phyloP scores from a whole-genome alignment of 2,888 invertebrate genomes.

The Lymantria monacha region DNA sequence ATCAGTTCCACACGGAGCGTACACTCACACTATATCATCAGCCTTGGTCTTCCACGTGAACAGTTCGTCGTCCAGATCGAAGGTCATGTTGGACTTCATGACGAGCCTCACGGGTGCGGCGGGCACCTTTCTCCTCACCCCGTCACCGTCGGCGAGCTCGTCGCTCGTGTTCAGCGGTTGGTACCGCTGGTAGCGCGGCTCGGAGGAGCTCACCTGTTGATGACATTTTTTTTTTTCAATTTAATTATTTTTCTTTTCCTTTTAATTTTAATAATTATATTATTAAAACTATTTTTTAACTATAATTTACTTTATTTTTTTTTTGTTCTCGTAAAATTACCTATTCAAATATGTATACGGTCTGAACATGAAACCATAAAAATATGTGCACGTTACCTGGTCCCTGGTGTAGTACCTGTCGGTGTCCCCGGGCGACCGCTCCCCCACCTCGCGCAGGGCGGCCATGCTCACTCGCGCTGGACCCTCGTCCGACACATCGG shows the following conservation, averaged over 20 bases:
- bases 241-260: too few species aligned
- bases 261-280: too few species aligned
- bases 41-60: slow-evolving; percentile 43
- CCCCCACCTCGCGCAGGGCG: not conserved
- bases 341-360: too few species aligned
- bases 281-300: too few species aligned
- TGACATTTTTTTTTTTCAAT: too few species aligned
- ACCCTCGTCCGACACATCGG: not conserved
- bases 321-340: too few species aligned
- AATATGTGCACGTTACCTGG: slow-evolving; percentile 6
- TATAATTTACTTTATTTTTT: too few species aligned
- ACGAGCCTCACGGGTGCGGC: slow-evolving; percentile 54
- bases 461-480: not conserved
- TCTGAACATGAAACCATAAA: too few species aligned
- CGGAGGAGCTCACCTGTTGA: slow-evolving; percentile 1
- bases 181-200: not conserved
- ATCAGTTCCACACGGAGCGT: too few species aligned
- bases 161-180: not conserved
- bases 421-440: not conserved
- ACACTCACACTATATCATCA: slow-evolving; percentile 48
- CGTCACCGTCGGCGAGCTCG: not conserved
- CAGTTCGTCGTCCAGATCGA: slow-evolving; percentile 67
- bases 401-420: slow-evolving; percentile 3
- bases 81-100: slow-evolving; percentile 67
- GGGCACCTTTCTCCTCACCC: not conserved